A percentile compares a stretch with the other conserved stretches of the same genome.
Conservation (phyloP, 2,113 vertebrate genomes). For the Hiodon alosoides region DNA sequence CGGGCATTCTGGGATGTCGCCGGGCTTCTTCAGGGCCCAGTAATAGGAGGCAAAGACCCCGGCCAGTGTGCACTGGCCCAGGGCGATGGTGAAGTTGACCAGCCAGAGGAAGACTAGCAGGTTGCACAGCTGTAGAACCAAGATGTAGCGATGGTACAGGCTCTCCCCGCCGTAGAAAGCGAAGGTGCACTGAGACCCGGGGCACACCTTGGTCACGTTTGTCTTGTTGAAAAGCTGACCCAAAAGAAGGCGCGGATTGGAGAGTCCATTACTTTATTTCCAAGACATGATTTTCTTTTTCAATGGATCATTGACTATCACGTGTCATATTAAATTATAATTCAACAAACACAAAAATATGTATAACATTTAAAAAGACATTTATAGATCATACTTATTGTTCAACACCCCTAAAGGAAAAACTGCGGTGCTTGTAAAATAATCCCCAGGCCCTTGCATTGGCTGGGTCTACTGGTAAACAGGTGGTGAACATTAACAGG, state of each 20-base stretch:
- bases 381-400: too few species aligned
- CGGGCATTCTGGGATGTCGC: conserved; percentile 79
- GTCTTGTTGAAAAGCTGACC: conserved; percentile 77
- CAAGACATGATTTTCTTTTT: background rate
- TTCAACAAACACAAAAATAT: too few species aligned
- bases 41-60: conserved; percentile 94
- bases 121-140: conserved; percentile 82
- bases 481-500: too few species aligned
- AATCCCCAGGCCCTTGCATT: too few species aligned
- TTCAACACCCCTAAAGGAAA: too few species aligned
- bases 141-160: conserved; percentile 76
- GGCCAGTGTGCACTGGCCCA: conserved; percentile 90
- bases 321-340: too few species aligned
- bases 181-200: conserved; percentile 80
- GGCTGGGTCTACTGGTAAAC: too few species aligned
- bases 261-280: background rate
- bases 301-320: too few species aligned
- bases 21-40: conserved; percentile 85
- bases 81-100: conserved; percentile 84
- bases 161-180: conserved; percentile 86
- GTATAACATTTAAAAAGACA: too few species aligned
- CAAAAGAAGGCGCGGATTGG: background rate
- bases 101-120: conserved; percentile 89
- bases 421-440: too few species aligned
- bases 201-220: conserved; percentile 73